phyloP scores from a whole-genome alignment of 2,888 invertebrate species.

The Caenorhabditis sp. region DNA sequence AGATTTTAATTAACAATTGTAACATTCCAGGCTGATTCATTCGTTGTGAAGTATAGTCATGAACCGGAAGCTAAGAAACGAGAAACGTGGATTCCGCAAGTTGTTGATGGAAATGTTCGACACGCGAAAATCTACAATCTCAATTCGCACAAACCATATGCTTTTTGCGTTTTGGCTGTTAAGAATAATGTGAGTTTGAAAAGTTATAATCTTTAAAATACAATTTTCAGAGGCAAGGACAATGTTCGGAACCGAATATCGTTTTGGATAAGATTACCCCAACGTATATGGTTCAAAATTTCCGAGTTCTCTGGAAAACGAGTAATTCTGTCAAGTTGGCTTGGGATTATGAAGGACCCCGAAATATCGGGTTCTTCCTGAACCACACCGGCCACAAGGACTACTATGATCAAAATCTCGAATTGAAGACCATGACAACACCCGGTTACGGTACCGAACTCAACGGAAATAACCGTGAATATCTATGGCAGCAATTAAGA shows the following conservation, averaged over 20 bases:
- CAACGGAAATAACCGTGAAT: slow-evolving; percentile 43
- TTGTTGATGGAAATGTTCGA: slow-evolving; percentile 58
- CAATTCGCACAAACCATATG: slow-evolving; percentile 67
- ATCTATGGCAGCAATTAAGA: slow-evolving; percentile 61
- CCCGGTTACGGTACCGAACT: slow-evolving; percentile 62
- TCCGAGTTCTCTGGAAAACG: slow-evolving; percentile 66
- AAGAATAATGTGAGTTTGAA: slow-evolving; percentile 64
- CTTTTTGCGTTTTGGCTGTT: slow-evolving; percentile 69
- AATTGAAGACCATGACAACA: slow-evolving; percentile 60
- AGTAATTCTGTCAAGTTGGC: slow-evolving; percentile 61
- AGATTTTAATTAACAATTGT: no score
- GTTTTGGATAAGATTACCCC: slow-evolving; percentile 63
- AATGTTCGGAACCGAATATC: slow-evolving; percentile 67
- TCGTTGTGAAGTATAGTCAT: slow-evolving; percentile 69
- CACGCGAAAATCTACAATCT: slow-evolving; percentile 60
- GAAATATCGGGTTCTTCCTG: slow-evolving; percentile 63
- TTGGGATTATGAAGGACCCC: slow-evolving; percentile 67
- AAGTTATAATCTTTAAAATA: background rate
- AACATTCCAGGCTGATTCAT: slow-evolving; percentile 65
- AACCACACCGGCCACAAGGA: slow-evolving; percentile 68
- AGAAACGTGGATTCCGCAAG: slow-evolving; percentile 60
- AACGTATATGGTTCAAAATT: slow-evolving; percentile 62
- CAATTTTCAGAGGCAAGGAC: slow-evolving; percentile 66
- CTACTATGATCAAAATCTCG: slow-evolving; percentile 63
- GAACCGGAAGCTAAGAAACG: slow-evolving; percentile 61